Percentiles rank a stretch among this genome's conserved stretches.
Evolutionary conservation across 1,140 invertebrate genomes (phyloP).

Genomic region (Sipha flava): DNA sequence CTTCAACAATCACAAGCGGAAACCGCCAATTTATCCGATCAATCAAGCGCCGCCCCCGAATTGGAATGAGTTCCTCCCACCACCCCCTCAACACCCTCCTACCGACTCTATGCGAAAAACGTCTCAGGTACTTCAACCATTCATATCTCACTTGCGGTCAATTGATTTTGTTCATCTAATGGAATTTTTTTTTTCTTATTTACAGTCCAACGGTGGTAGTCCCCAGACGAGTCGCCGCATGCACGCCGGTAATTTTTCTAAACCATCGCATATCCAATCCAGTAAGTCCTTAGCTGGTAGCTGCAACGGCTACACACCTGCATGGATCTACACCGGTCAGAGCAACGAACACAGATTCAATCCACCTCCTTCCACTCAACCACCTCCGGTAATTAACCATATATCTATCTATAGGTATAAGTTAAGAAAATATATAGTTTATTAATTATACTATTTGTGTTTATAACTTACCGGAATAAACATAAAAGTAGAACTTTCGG

Average conservation of each 20-base stretch:
- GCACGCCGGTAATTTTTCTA: slow-evolving; percentile 16
- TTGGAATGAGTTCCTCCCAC: slow-evolving; percentile 68
- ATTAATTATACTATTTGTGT: too few relatives aligned
- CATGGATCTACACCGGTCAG: slow-evolving; percentile 6
- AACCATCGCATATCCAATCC: not conserved
- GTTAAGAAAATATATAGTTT: too few relatives aligned
- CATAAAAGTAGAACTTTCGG: too few relatives aligned
- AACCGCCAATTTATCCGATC: slow-evolving; percentile 26
- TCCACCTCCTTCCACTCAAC: slow-evolving; percentile 36
- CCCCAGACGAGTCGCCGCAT: slow-evolving; percentile 33
- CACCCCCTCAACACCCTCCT: slow-evolving; percentile 70
- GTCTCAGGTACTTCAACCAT: not conserved
- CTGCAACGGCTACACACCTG: slow-evolving; percentile 2
- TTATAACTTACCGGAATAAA: too few relatives aligned
- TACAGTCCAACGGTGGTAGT: slow-evolving; percentile 12
- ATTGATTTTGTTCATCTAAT: not conserved
- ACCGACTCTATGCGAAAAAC: slow-evolving; percentile 42
- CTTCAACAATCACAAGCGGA: slow-evolving; percentile 18
- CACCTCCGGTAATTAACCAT: slow-evolving; percentile 33
- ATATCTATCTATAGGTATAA: too few relatives aligned
- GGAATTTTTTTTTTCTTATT: not conserved
- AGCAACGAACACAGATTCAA: slow-evolving; percentile 30
- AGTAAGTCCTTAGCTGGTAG: not conserved
- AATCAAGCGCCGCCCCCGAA: slow-evolving; percentile 49
- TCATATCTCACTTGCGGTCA: not conserved